Evolutionary conservation across 2,797 vertebrate species (phyloP).

Genomic region (Hydrophis major): DNA sequence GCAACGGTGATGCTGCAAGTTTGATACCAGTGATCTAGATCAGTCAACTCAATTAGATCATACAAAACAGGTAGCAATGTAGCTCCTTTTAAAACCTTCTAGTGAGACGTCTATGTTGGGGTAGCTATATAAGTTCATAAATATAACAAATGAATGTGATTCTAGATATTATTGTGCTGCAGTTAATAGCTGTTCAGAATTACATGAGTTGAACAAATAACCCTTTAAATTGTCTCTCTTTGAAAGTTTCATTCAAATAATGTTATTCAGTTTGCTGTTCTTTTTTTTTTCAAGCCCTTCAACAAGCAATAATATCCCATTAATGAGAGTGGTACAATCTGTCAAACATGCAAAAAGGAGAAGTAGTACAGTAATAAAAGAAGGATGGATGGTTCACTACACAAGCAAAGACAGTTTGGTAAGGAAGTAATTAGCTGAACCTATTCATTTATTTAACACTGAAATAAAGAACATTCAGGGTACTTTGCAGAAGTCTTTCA

Average conservation of each 20-base stretch:
- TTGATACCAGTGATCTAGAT: neutral
- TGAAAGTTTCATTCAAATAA: constrained; percentile 38
- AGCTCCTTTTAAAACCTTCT: neutral
- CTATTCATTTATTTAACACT: neutral
- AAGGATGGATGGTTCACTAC: constrained; percentile 98
- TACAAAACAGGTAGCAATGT: neutral
- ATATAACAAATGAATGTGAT: neutral
- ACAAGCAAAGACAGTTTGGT: constrained; percentile 95
- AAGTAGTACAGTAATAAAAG: constrained; percentile 93
- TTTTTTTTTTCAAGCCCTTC: constrained; percentile 81
- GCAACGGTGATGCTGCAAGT: neutral
- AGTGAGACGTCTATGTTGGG: neutral
- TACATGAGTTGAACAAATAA: neutral
- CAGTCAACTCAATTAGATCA: neutral
- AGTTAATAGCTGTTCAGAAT: neutral
- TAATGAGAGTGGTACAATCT: constrained; percentile 96
- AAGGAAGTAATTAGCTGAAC: constrained; percentile 53
- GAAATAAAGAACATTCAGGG: neutral
- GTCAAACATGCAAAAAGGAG: constrained; percentile 96
- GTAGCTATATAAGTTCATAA: neutral
- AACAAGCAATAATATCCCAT: constrained; percentile 98
- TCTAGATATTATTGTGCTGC: neutral
- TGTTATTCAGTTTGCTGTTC: constrained; percentile 58
- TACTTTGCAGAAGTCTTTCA: neutral
- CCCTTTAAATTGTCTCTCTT: neutral